phyloP scores from a whole-genome alignment of 2,113 vertebrate genomes.

The Ardeotis arabs region DNA sequence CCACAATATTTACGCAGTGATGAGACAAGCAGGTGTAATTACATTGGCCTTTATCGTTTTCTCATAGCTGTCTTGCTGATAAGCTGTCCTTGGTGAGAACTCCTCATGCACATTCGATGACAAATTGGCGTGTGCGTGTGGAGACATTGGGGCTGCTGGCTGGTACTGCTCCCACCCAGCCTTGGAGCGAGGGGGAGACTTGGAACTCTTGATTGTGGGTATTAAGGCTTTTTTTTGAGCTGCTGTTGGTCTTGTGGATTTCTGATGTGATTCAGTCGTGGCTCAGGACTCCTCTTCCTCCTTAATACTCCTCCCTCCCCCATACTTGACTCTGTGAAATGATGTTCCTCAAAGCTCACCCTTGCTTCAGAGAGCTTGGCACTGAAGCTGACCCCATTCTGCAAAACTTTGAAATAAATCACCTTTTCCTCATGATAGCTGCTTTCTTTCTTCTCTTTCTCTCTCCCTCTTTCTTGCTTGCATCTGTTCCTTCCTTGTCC shows the following conservation, averaged over 20 bases:
- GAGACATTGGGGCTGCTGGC: neutral
- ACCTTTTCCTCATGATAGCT: neutral
- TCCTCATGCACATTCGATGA: neutral
- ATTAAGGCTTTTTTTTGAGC: neutral
- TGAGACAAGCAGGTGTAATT: slow-evolving; percentile 23
- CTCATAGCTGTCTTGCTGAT: neutral
- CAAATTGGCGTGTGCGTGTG: fast-evolving
- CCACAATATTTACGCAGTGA: neutral
- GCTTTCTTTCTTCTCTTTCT: neutral
- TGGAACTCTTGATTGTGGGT: neutral
- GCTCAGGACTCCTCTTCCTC: neutral
- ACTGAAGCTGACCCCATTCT: neutral
- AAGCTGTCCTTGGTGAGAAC: neutral
- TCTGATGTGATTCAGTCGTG: neutral
- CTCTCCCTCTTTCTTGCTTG: no score
- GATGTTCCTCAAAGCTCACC: neutral
- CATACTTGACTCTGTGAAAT: neutral
- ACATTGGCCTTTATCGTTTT: neutral
- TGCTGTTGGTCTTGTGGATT: neutral
- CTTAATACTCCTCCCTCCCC: neutral
- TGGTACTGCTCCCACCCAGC: neutral
- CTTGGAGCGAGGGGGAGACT: neutral
- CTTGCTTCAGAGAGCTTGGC: neutral
- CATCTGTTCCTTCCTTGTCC: no score
- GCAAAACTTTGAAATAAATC: neutral